phyloP scores from a whole-genome alignment of 2,888 invertebrate species.

The Heteromurus nitidus region DNA sequence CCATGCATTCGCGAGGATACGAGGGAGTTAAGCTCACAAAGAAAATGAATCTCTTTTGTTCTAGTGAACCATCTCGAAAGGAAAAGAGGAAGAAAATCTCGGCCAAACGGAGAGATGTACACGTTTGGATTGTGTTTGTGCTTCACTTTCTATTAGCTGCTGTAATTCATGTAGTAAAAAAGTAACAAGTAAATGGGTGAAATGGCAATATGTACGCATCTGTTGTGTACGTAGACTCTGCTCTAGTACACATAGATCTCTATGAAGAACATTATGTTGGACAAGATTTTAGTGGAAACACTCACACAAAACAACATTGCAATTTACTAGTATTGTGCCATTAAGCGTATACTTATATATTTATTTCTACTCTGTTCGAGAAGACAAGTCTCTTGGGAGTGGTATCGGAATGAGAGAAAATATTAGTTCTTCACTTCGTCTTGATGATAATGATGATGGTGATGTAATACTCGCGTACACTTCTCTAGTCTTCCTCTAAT shows the following conservation, averaged over 20 bases:
- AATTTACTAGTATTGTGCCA: conserved; percentile 26
- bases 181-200: conserved; percentile 46
- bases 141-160: conserved; percentile 1
- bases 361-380: too few species aligned
- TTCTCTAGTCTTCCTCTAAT: neutral
- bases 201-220: conserved; percentile 36
- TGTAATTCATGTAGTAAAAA: conserved; percentile 21
- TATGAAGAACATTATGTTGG: too few species aligned
- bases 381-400: conserved; percentile 33
- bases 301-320: conserved; percentile 30
- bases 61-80: conserved; percentile 25
- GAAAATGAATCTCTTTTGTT: conserved; percentile 53
- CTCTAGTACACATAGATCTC: too few species aligned
- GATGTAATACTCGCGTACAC: too few species aligned
- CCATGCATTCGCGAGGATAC: neutral
- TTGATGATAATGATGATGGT: conserved; percentile 36
- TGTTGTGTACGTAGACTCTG: too few species aligned
- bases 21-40: conserved; percentile 17
- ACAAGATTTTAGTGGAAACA: too few species aligned
- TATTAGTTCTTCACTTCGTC: conserved; percentile 36
- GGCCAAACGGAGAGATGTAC: neutral
- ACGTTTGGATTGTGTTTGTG: neutral
- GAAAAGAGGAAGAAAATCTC: too few species aligned
- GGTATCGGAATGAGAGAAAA: conserved; percentile 46
- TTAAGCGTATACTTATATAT: too few species aligned